These are phyloP conservation scores for Hemistola chrysoprasaria DNA, from an alignment of 2,888 invertebrate species.

Conservation along the genomic window DNA sequence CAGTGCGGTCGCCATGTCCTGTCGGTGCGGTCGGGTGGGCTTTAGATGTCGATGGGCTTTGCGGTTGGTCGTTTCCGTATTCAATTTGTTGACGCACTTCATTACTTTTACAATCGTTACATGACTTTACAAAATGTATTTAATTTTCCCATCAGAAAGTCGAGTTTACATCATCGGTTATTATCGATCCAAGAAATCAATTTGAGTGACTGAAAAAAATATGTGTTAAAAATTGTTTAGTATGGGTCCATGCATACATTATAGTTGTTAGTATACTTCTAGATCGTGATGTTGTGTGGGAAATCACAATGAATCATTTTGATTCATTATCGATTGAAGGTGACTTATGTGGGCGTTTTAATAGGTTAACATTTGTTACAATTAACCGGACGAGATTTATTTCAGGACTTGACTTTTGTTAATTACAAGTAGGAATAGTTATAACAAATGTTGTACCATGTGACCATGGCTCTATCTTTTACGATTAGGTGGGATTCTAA, in stretches of 20 bases:
- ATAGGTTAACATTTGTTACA: too few relatives aligned
- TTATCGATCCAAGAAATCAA: constrained; percentile 3
- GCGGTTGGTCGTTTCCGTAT: constrained; percentile 58
- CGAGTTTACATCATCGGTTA: constrained; percentile 1
- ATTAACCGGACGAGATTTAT: too few relatives aligned
- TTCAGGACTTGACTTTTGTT: too few relatives aligned
- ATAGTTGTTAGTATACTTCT: constrained; percentile 42
- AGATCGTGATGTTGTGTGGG: constrained; percentile 57
- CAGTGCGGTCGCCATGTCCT: constrained; percentile 54
- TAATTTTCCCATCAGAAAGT: constrained; percentile 1
- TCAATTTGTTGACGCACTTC: constrained; percentile 21
- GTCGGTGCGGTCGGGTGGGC: constrained; percentile 52
- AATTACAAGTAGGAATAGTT: too few relatives aligned
- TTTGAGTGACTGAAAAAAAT: constrained; percentile 3
- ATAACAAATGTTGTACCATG: too few relatives aligned
- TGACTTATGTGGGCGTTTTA: constrained; percentile 7
- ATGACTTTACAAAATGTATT: constrained; percentile 7
- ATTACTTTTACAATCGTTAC: constrained; percentile 16
- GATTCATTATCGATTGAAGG: not conserved
- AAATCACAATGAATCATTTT: constrained; percentile 37
- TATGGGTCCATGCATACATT: too few relatives aligned
- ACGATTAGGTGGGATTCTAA: not conserved
- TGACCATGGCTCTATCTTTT: too few relatives aligned
- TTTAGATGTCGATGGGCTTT: constrained; percentile 53
- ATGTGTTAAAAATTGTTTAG: constrained; percentile 1